Base-by-base conservation (phyloP, 2,797 vertebrate genomes). In the Manis javanica region DNA sequence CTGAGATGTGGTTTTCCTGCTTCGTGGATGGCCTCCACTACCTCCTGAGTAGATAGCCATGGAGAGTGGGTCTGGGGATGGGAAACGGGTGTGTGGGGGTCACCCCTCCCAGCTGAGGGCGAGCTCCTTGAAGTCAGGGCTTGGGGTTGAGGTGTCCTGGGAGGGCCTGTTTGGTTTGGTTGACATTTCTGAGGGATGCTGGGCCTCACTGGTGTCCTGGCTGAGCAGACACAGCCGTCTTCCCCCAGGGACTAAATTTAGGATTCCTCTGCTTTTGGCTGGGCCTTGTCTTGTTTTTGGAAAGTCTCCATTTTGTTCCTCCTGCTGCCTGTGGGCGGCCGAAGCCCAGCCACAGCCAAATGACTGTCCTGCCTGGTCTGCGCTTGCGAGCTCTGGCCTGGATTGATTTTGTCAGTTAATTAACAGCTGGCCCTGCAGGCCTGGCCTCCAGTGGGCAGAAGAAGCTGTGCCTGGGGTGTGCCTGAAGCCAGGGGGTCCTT, bases 401-500 rank as follows among this genome's bases (percentile, higher is more conserved):
- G 91, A 55, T 87, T 96, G 97, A 96, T 98, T 24, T 26, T 81
- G 74, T 96, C 39, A 61, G 97, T 96, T 97, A 96, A 96, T 96
- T 97, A 98, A 91, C 69, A 85, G 95, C 97, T 68, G 87, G 72
- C 68, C 94, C 95, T 66, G 19, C 90, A 75, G 77, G 97, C 94
- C 68, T 78, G 69, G 94, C 97, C 95, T 82, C 85, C 53, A 16
- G 34, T 31, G 10, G 92, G 94, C 68, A 34, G 95, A 49, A 64
- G 90, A 64, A 49, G 68, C 82, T 5, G 34, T 1, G 66, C 11
- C 42, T 3, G 34, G 83, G 88, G 29, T 79, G 51, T 93, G 97
- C 97, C 91, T 75, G 96, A 75, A 95, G 59, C 87, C 69, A 21
- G 91, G 94, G 89, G 89, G 85, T 72, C 75, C 85, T 90, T 64